Conservation (phyloP, 2,113 vertebrate species). For the Bolborhynchus lineola region DNA sequence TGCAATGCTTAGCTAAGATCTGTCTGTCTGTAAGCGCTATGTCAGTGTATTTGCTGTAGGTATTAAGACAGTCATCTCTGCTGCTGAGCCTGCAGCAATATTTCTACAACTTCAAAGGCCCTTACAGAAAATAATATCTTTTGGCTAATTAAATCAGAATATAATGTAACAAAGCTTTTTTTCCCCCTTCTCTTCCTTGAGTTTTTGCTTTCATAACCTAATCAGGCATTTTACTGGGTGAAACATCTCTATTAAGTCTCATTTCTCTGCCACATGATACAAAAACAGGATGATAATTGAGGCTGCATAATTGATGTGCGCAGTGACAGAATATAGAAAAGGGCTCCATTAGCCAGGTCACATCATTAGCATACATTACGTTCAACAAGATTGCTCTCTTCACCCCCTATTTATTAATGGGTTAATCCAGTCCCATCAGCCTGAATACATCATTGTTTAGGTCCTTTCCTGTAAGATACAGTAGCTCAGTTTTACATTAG, state of each 20-base stretch:
- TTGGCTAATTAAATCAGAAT: conserved; percentile 61
- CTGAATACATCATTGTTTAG: conserved; percentile 61
- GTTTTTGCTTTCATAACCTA: conserved; percentile 72
- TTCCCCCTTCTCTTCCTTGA: conserved; percentile 8
- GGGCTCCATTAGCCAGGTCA: conserved; percentile 74
- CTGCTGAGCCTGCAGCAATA: conserved; percentile 45
- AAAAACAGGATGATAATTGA: conserved; percentile 72
- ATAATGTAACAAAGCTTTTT: conserved; percentile 39
- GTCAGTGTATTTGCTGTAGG: conserved; percentile 14
- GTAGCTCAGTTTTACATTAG: conserved; percentile 43
- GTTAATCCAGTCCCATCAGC: conserved; percentile 68
- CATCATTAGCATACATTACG: conserved; percentile 73
- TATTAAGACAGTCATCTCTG: conserved; percentile 27
- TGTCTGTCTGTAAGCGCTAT: neutral
- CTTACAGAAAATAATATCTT: conserved; percentile 40
- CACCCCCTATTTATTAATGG: conserved; percentile 74
- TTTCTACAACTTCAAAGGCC: conserved; percentile 43
- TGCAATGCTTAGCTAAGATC: neutral
- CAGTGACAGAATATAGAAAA: conserved; percentile 71
- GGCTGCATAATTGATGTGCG: conserved; percentile 68
- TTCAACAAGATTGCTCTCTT: conserved; percentile 74
- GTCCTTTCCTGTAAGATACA: conserved; percentile 53
- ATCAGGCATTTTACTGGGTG: conserved; percentile 66
- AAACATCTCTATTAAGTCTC: conserved; percentile 72
- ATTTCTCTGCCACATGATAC: conserved; percentile 64